Evolutionary conservation across 2,888 invertebrate species (phyloP), one percentile per base, ranked within the genome.

Genomic region (Phorcus lineatus): DNA sequence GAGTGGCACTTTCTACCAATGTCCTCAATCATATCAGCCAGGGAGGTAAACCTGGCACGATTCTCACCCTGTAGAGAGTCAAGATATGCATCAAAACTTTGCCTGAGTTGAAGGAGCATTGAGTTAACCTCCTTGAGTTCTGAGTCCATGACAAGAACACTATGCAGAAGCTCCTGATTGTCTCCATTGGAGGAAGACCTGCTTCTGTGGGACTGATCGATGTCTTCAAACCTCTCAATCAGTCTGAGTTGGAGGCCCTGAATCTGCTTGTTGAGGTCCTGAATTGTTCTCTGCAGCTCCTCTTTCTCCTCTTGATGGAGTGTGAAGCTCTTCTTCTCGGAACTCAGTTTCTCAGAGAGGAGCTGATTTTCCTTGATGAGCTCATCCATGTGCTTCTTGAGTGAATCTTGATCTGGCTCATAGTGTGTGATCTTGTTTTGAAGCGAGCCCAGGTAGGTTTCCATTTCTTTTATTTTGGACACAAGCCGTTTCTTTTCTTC

Each of bases 321-420:
- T 22, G 74, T 22, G 54, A 47, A 66, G 22, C 85, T 84, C 75
- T 80, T 77, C 62, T 86, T 85, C 74, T 84, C 87, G 74, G 77
- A 75, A 79, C 86, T 84, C 67, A 90, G 80, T 79, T 88, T 81
- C 31, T 86, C 86, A 78, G 86, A 84, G 16, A 90, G 81, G 70
- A 88, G 88, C 54, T 84, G 82, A 77, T 90, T 90, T 82, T 89
- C 88, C 54, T 85, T 86, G 70, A 85, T 86, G 17, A 89, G 82
- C 80, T 87, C 88, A 74, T 90, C 89, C 80, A 90, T 87, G 24
- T 88, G 88, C 76, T 86, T 87, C 80, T 87, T 84, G 13, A 90
- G 85, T 11, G 86, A 83, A 36, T 83, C 83, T 53, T 88, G 89
- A 74, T 91, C 90, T 47, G 86, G 87, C 77, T 90, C 88, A 53